phyloP scores from a whole-genome alignment of 2,888 invertebrate species.

The Petrolisthes cinctipes region DNA sequence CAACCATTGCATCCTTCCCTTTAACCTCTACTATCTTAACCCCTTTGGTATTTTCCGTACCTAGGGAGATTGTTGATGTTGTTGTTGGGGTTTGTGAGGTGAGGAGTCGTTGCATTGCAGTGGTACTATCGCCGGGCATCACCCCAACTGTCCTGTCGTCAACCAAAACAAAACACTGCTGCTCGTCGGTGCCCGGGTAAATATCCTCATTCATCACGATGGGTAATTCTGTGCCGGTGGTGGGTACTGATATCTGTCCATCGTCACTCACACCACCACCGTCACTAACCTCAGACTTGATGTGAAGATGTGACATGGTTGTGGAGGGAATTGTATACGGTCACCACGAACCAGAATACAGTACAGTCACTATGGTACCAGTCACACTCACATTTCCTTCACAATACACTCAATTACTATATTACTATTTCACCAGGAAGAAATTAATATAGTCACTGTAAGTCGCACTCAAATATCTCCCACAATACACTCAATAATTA shows the following conservation, averaged over 20 bases:
- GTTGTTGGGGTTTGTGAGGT: background rate
- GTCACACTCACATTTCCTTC: no score
- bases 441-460: no score
- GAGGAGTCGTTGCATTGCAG: constrained; percentile 18
- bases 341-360: no score
- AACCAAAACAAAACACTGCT: constrained; percentile 46
- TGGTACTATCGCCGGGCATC: background rate
- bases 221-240: constrained; percentile 14
- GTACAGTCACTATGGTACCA: no score
- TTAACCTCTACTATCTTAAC: constrained; percentile 25
- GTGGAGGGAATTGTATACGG: no score
- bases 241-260: background rate
- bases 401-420: no score
- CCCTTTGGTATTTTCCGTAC: background rate
- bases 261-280: no score
- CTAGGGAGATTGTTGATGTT: background rate
- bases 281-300: no score
- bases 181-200: constrained; percentile 10
- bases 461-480: no score
- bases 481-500: no score
- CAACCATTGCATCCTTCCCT: constrained; percentile 16
- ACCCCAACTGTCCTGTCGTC: constrained; percentile 31
- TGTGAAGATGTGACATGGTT: no score
- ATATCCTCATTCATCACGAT: constrained; percentile 40
- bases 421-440: no score